phyloP scores from a whole-genome alignment of 2,113 vertebrate genomes.

The Synodontis membranacea region DNA sequence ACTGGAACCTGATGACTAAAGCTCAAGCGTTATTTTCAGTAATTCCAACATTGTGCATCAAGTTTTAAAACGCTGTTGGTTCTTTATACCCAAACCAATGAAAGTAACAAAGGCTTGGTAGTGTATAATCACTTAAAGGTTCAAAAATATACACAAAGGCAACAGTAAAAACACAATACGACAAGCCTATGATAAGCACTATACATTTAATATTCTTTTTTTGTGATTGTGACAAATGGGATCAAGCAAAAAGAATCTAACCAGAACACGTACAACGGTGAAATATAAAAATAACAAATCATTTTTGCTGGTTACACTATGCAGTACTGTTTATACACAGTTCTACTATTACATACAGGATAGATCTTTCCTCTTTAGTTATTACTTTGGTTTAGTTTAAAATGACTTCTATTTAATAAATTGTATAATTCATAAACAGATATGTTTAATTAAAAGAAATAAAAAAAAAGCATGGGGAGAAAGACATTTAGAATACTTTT shows the following conservation, averaged over 20 bases:
- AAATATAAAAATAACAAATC: conserved; percentile 70
- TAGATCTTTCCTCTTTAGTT: conserved; percentile 60
- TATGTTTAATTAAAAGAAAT: conserved; percentile 61
- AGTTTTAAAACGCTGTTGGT: conserved; percentile 49
- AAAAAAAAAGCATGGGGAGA: conserved; percentile 61
- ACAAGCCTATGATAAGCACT: conserved; percentile 49
- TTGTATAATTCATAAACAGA: conserved; percentile 63
- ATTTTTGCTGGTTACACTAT: conserved; percentile 65
- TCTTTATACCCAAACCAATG: conserved; percentile 39
- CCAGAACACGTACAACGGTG: conserved; percentile 41
- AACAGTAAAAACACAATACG: conserved; percentile 38
- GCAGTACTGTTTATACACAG: conserved; percentile 63
- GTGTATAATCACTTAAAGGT: conserved; percentile 27
- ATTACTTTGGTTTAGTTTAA: conserved; percentile 79
- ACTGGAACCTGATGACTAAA: conserved; percentile 46
- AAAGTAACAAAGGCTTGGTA: conserved; percentile 33
- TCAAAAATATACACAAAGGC: conserved; percentile 41
- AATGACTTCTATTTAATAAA: conserved; percentile 66
- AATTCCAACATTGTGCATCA: conserved; percentile 52
- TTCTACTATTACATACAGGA: conserved; percentile 65
- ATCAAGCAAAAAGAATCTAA: conserved; percentile 60
- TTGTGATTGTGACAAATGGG: conserved; percentile 57
- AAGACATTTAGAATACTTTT: conserved; percentile 44
- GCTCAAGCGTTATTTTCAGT: conserved; percentile 62
- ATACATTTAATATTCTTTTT: conserved; percentile 50